A percentile compares a stretch with the other conserved stretches of the same genome.
Evolutionary conservation across 2,888 invertebrate species (phyloP).

Genomic region (Philereme vetulata): DNA sequence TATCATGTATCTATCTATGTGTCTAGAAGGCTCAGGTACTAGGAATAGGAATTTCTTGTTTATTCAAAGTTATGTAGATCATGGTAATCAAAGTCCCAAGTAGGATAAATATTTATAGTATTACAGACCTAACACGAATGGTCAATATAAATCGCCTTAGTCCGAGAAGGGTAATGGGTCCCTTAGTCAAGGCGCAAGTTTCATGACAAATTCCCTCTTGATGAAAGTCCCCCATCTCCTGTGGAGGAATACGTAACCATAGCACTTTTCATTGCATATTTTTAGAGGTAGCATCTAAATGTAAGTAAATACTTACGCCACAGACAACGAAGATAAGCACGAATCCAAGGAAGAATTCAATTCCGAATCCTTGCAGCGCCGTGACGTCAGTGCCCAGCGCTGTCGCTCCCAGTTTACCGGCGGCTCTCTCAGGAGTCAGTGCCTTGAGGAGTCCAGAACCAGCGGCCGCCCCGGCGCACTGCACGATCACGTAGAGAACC

Average conservation of each 20-base stretch:
- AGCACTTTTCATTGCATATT: no score
- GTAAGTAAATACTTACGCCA: conserved; percentile 84
- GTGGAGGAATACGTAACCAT: no score
- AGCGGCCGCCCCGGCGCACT: conserved; percentile 92
- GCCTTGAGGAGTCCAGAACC: conserved; percentile 90
- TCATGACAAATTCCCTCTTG: no score
- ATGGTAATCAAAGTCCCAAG: background rate
- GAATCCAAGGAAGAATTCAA: conserved; percentile 95
- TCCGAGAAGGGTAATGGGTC: no score
- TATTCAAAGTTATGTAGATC: background rate
- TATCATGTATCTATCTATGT: no score
- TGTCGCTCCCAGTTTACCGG: conserved; percentile 88
- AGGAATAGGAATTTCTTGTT: conserved; percentile 4
- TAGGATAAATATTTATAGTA: no score
- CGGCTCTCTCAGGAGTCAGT: conserved; percentile 86
- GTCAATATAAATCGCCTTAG: background rate
- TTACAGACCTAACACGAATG: background rate
- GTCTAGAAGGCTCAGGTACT: background rate
- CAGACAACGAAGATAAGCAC: conserved; percentile 95
- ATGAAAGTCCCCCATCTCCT: no score
- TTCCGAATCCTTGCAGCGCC: conserved; percentile 92
- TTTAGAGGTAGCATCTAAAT: background rate
- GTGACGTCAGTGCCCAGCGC: conserved; percentile 84
- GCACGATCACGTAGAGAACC: conserved; percentile 91
- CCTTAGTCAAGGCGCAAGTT: no score